These are phyloP conservation scores for Atractosteus spatula DNA, from an alignment of 2,113 vertebrate genomes.

Conservation along the genomic window DNA sequence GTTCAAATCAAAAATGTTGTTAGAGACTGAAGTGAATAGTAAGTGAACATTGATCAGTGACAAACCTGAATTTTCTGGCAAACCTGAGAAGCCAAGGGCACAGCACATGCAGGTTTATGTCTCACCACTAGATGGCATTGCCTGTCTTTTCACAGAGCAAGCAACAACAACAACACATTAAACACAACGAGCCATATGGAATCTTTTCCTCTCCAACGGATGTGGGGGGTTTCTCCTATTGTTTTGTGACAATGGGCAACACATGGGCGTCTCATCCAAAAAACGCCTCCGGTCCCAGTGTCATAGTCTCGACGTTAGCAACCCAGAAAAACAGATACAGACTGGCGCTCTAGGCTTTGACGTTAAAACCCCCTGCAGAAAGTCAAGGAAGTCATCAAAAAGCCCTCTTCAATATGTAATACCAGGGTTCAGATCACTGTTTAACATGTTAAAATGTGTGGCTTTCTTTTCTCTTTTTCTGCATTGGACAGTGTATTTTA, in stretches of 20 bases:
- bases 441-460: too few relatives aligned
- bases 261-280: background rate
- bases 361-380: too few relatives aligned
- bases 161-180: background rate
- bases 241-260: background rate
- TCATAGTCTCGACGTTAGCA: background rate
- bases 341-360: background rate
- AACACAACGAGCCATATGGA: background rate
- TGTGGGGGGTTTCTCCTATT: background rate
- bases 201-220: background rate
- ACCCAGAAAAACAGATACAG: background rate
- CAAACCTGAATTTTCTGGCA: too few relatives aligned
- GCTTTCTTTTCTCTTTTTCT: too few relatives aligned
- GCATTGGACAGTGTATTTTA: too few relatives aligned
- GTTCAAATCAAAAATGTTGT: too few relatives aligned
- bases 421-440: too few relatives aligned
- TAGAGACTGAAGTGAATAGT: too few relatives aligned
- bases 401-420: too few relatives aligned
- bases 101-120: background rate
- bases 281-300: background rate
- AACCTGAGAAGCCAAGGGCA: too few relatives aligned
- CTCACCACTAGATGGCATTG: background rate
- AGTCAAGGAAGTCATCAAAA: too few relatives aligned
- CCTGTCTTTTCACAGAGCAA: background rate
- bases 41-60: too few relatives aligned